These are phyloP conservation scores for Macrochelys suwanniensis DNA, from an alignment of 2,797 vertebrate genomes.

Conservation along the genomic window DNA sequence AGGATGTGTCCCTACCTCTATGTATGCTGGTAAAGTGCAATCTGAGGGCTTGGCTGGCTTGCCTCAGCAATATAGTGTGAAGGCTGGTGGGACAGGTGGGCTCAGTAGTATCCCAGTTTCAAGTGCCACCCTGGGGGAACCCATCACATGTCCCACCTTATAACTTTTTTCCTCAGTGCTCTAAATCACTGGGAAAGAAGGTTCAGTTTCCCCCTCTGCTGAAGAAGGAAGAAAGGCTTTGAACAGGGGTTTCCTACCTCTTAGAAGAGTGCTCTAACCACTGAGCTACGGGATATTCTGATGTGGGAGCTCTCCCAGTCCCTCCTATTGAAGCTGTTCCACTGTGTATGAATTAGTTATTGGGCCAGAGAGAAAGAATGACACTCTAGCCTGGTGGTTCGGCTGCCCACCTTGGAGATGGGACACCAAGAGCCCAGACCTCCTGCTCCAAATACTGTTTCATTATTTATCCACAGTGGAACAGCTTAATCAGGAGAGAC, in stretches of 20 bases:
- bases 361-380: not conserved
- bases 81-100: too few relatives aligned
- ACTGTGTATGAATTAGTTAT: not conserved
- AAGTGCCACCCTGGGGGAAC: too few relatives aligned
- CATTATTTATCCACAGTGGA: not conserved
- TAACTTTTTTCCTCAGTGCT: too few relatives aligned
- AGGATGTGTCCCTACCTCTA: too few relatives aligned
- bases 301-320: not conserved
- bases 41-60: too few relatives aligned
- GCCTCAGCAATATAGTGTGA: too few relatives aligned
- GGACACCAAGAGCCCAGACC: not conserved
- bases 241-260: not conserved
- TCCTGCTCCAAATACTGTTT: not conserved
- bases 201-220: not conserved
- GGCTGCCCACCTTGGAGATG: not conserved
- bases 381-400: not conserved
- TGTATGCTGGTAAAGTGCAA: too few relatives aligned
- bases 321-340: not conserved
- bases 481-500: not conserved
- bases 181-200: not conserved
- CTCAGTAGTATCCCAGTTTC: too few relatives aligned
- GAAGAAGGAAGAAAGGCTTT: not conserved
- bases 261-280: not conserved
- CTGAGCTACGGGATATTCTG: not conserved
- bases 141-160: too few relatives aligned